phyloP scores from a whole-genome alignment of 2,888 invertebrate genomes.

The Yponomeuta malinellus region DNA sequence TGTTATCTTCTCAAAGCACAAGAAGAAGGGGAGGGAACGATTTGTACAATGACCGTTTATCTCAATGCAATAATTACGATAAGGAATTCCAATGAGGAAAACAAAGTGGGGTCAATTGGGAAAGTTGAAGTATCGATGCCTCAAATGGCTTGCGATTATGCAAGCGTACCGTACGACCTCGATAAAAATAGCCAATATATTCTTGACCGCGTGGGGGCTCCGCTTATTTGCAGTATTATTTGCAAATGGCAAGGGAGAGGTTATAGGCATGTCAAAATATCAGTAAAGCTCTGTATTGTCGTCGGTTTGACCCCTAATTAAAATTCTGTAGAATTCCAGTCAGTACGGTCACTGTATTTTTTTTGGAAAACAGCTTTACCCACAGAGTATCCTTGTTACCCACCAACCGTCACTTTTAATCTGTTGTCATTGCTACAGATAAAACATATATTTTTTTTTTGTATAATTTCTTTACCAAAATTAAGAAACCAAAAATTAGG shows the following conservation, averaged over 20 bases:
- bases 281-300: too few species aligned
- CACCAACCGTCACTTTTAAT: too few species aligned
- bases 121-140: slow-evolving; percentile 23
- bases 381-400: too few species aligned
- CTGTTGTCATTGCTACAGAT: too few species aligned
- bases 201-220: slow-evolving; percentile 58
- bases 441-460: too few species aligned
- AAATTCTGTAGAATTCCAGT: too few species aligned
- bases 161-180: slow-evolving; percentile 31
- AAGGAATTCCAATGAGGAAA: slow-evolving; percentile 21
- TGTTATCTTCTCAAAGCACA: background rate
- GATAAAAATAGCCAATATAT: slow-evolving; percentile 46
- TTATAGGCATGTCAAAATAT: background rate
- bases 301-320: too few species aligned
- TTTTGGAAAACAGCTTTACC: too few species aligned
- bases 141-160: slow-evolving; percentile 44
- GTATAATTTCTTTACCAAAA: too few species aligned
- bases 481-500: too few species aligned
- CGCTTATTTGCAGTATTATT: slow-evolving; percentile 23
- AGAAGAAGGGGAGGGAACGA: background rate
- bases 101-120: slow-evolving; percentile 22
- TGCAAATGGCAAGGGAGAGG: background rate
- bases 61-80: slow-evolving; percentile 11
- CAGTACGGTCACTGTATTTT: too few species aligned
- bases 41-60: slow-evolving; percentile 5